Conservation (phyloP, 2,888 invertebrate species). For the Augiades crinisus region DNA sequence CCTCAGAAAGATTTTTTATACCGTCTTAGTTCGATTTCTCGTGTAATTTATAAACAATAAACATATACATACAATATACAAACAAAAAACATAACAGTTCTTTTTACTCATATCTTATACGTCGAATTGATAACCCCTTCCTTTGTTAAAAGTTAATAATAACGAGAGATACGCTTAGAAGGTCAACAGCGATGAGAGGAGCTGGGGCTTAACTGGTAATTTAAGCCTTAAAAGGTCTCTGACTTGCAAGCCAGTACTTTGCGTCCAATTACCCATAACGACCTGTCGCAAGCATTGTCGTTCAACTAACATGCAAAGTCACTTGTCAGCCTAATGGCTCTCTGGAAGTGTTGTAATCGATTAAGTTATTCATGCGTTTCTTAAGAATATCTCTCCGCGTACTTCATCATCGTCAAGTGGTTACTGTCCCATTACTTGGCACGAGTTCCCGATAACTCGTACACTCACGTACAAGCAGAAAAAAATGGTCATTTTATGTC, state of each 20-base stretch:
- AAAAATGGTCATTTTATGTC: too few relatives aligned
- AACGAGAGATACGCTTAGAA: slow-evolving; percentile 11
- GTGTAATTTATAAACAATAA: too few relatives aligned
- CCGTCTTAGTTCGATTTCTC: too few relatives aligned
- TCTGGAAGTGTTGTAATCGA: slow-evolving; percentile 5
- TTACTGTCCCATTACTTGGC: too few relatives aligned
- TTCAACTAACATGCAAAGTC: slow-evolving; percentile 28
- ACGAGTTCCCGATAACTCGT: too few relatives aligned
- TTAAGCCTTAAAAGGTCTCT: slow-evolving; percentile 29
- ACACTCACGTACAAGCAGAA: too few relatives aligned
- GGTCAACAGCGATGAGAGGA: slow-evolving; percentile 29
- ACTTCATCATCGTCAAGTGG: not conserved
- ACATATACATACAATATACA: not conserved
- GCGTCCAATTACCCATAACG: slow-evolving; percentile 48
- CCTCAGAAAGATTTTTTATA: too few relatives aligned
- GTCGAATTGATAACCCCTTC: not conserved
- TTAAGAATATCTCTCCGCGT: not conserved
- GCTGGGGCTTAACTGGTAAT: slow-evolving; percentile 29
- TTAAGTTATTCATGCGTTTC: not conserved
- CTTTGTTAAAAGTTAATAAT: not conserved
- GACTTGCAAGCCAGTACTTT: slow-evolving; percentile 7
- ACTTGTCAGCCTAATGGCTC: slow-evolving; percentile 19
- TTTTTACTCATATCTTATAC: too few relatives aligned
- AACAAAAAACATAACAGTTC: too few relatives aligned
- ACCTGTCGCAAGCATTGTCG: slow-evolving; percentile 34